Evolutionary conservation across 2,888 invertebrate genomes (phyloP), one percentile per base, ranked within the genome.

Genomic region (Drosophila colorata): DNA sequence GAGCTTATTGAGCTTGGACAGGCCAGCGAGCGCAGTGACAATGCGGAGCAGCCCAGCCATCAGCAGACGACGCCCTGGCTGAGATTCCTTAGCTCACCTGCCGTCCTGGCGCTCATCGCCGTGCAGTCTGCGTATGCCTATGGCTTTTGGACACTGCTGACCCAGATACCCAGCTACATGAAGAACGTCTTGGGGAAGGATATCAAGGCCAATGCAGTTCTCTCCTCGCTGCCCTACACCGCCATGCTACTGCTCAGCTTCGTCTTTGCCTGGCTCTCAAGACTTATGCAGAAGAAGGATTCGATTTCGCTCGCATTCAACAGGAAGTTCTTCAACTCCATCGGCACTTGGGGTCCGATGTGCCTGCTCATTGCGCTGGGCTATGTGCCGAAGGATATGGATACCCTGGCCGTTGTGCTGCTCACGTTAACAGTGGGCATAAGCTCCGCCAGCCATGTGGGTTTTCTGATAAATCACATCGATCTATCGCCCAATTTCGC

Each of bases 141-240:
- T 95, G 95, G 95, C 95, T 95, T 94, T 87, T 95, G 95, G 94
- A 95, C 95, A 0, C 91, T 96, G 11, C 92, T 95, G 60, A 95
- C 95, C 0, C 94, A 95, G 89, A 95, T 95, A 81, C 96, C 96
- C 0, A 94, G 94, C 0, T 96, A 95, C 85, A 94, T 96, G 93
- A 94, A 94, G 70, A 93, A 94, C 53, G 95, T 96, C 4, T 93
- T 97, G 13, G 93, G 93, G 31, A 95, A 95, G 78, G 93, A 96
- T 70, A 95, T 97, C 92, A 94, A 77, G 94, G 94, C 95, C 93
- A 93, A 93, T 75, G 94, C 93, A 1, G 51, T 92, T 1, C 86
- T 93, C 4, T 93, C 94, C 0, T 93, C 94, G 0, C 78, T 94
- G 13, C 94, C 94, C 1, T 94, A 94, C 73, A 82, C 94, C n/a